Percentiles rank a stretch among this genome's conserved stretches.
phyloP scores from a whole-genome alignment of 2,888 invertebrate species.

The Pammene fasciana region DNA sequence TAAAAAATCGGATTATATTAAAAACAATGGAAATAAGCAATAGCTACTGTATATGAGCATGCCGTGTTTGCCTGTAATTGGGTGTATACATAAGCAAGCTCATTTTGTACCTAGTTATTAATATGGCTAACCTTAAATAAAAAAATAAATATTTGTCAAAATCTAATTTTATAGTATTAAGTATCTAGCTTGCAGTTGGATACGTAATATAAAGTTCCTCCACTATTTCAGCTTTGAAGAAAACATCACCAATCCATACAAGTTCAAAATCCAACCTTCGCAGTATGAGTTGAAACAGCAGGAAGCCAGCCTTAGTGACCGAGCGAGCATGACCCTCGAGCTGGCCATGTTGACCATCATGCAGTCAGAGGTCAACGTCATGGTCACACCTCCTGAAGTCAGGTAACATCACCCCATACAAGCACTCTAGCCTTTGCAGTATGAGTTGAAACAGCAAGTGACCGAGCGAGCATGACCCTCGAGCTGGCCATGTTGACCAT shows the following conservation, averaged over 20 bases:
- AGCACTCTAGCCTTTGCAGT: constrained; percentile 47
- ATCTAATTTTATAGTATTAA: no score
- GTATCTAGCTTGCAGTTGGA: no score
- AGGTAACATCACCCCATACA: constrained; percentile 56
- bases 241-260: constrained; percentile 50
- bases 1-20: no score
- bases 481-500: constrained; percentile 62
- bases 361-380: constrained; percentile 61
- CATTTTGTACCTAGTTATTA: no score
- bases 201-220: no score
- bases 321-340: constrained; percentile 68
- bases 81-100: no score
- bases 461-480: constrained; percentile 64
- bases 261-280: constrained; percentile 48
- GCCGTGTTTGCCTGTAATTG: no score
- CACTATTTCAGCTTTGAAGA: constrained; percentile 64
- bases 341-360: constrained; percentile 57
- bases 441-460: constrained; percentile 54
- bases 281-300: constrained; percentile 52
- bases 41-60: no score
- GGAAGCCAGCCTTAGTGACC: constrained; percentile 53
- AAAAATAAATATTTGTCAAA: no score
- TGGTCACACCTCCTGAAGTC: constrained; percentile 57
- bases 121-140: no score
- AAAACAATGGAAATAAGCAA: no score